Evolutionary conservation across 1,140 invertebrate genomes (phyloP), one percentile per base, ranked within the genome.

Genomic region (Oedothorax gibbosus): DNA sequence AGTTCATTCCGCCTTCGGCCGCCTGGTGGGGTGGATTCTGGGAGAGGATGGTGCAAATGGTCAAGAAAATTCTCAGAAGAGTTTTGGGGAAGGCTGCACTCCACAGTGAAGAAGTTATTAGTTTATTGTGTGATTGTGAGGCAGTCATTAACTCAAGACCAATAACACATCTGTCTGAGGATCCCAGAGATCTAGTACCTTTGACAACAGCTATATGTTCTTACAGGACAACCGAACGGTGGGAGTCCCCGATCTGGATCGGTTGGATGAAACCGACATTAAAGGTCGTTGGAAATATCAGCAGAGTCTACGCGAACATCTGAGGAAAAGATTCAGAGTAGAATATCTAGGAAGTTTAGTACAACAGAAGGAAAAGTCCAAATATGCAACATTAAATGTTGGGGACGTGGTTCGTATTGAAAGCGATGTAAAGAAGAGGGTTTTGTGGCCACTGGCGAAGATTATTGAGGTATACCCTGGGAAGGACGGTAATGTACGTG

Each of bases 1-100:
- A 15, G 6, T 84, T 84, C 15, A 86, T 20, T 21, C 35, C 60
- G 7, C 50, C 60, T 14, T 4, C 14, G 12, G 85, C 78, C 2
- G 9, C 78, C 1, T 85, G 81, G 84, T 85, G 84, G 57, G 78
- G 84, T 50, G 79, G 84, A 15, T 81, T 69, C 60, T 86, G 76
- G 76, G 85, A 86, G 64, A 35, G 85, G 4, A 56, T 86, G 14
- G 60, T 84, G 21, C 18, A 68, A 50, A 84, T 62, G 51, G 64
- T 86, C 20, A 86, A 86, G 15, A 60, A 71, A 14, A 20, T 76
- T 15, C 51, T 88, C 8, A 54, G 62, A 60, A 87, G 87, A 71
- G 87, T 51, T 64, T 64, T 21, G 75, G 75, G 49, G 50, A 64
- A 15, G 20, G 3, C 9, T 8, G 0, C 49, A n/a, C 54, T 64